Evolutionary conservation across 2,888 invertebrate genomes (phyloP).

Genomic region (Drosophila longiperda): DNA sequence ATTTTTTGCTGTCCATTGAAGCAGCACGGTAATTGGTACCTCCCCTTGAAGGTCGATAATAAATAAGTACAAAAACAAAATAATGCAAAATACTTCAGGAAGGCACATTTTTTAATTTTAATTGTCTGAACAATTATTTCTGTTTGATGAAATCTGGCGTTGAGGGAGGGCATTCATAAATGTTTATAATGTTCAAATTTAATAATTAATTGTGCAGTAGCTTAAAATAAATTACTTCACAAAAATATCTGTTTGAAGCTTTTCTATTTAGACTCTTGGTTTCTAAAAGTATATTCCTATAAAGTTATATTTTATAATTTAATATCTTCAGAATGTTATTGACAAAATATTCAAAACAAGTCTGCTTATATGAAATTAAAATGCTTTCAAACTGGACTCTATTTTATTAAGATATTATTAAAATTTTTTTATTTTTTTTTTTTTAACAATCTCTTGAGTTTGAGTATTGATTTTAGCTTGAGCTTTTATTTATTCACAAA

Average conservation of each 20-base stretch:
- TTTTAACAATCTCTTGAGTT: not conserved
- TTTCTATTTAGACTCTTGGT: not conserved
- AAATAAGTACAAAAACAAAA: constrained; percentile 10
- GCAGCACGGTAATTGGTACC: constrained; percentile 66
- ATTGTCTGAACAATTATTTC: constrained; percentile 43
- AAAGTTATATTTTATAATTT: not conserved
- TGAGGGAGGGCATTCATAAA: not conserved
- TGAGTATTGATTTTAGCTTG: not conserved
- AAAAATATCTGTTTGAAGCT: not conserved
- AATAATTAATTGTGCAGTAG: constrained; percentile 8
- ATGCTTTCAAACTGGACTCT: not conserved
- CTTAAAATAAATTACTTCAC: too few species aligned
- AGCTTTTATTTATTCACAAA: constrained; percentile 14
- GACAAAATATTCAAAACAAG: not conserved
- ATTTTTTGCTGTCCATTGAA: constrained; percentile 66
- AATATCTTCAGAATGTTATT: not conserved
- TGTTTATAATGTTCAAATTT: not conserved
- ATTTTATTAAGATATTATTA: not conserved
- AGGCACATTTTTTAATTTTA: constrained; percentile 38
- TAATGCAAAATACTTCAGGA: constrained; percentile 62
- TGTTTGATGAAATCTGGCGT: not conserved
- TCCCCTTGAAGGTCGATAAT: constrained; percentile 72
- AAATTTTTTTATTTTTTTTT: not conserved
- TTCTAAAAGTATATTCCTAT: not conserved
- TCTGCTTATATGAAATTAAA: not conserved